A percentile compares a stretch with the other conserved stretches of the same genome.
Evolutionary conservation across 2,888 invertebrate species (phyloP).

Genomic region (Stenotaenia linearis): DNA sequence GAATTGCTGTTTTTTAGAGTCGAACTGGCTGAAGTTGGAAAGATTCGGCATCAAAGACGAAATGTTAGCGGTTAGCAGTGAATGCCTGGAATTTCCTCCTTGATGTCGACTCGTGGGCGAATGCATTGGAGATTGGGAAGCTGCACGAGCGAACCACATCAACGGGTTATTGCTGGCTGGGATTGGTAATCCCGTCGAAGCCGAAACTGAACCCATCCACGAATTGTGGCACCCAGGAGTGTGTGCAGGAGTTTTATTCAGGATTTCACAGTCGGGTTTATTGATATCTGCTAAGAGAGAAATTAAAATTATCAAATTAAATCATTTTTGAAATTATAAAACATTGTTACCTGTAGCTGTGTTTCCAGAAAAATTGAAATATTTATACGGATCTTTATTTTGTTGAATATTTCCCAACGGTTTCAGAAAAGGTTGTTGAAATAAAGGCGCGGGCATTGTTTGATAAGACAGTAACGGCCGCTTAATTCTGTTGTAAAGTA

Average conservation of each 20-base stretch:
- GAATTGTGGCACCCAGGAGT: background rate
- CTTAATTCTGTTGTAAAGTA: background rate
- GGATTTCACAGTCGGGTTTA: background rate
- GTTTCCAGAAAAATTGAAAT: background rate
- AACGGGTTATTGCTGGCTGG: background rate
- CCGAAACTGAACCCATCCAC: background rate
- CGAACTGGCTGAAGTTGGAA: background rate
- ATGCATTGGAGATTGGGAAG: background rate
- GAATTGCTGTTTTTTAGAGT: background rate
- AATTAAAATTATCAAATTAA: background rate
- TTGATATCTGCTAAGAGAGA: background rate
- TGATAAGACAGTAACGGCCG: conserved; percentile 26
- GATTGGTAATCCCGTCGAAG: background rate
- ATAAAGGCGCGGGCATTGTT: conserved; percentile 24
- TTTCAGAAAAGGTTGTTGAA: conserved; percentile 24
- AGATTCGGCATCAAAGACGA: background rate
- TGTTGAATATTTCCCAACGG: background rate
- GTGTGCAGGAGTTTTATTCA: background rate
- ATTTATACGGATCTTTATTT: background rate
- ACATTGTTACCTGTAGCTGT: background rate
- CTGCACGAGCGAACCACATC: background rate
- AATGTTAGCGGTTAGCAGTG: background rate
- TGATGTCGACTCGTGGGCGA: background rate
- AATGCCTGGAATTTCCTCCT: background rate
- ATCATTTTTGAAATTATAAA: background rate